These are phyloP conservation scores for Lasiurus borealis DNA, from an alignment of 2,113 vertebrate genomes.

Conservation along the genomic window DNA sequence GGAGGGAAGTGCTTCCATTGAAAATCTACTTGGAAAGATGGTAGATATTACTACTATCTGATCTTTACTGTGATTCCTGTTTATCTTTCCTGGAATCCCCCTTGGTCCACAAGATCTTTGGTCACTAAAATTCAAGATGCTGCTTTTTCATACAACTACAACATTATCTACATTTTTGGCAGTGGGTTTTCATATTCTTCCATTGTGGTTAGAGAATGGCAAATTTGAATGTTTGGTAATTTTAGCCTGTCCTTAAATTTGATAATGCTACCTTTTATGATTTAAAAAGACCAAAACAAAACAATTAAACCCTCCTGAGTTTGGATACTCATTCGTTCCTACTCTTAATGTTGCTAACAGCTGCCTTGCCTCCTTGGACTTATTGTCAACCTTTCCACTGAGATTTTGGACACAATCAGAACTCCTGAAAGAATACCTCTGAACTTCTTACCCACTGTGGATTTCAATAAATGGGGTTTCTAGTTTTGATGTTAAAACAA, in stretches of 20 bases:
- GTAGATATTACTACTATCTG: not conserved
- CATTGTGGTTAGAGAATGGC: not conserved
- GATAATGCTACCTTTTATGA: slow-evolving; percentile 59
- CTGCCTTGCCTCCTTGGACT: not conserved
- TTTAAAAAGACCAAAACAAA: slow-evolving; percentile 36
- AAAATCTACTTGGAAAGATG: not conserved
- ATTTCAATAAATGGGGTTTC: slow-evolving; percentile 20
- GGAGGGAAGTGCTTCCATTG: not conserved
- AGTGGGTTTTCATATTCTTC: not conserved
- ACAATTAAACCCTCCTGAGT: not conserved
- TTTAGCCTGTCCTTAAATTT: slow-evolving; percentile 45
- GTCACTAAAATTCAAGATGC: not conserved
- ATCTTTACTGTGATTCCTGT: not conserved
- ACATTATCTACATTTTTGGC: not conserved
- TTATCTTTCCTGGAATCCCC: not conserved
- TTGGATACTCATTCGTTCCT: slow-evolving; percentile 33
- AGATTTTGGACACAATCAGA: not conserved
- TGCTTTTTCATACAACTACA: not conserved
- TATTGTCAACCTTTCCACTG: not conserved
- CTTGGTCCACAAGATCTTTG: not conserved
- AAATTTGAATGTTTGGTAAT: not conserved
- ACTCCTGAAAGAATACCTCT: not conserved
- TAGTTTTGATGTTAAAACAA: not conserved
- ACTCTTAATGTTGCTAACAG: slow-evolving; percentile 14
- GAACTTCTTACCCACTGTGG: not conserved